These are phyloP conservation scores for Solenopsis fugax DNA, from an alignment of 1,140 invertebrate genomes.

Conservation along the genomic window DNA sequence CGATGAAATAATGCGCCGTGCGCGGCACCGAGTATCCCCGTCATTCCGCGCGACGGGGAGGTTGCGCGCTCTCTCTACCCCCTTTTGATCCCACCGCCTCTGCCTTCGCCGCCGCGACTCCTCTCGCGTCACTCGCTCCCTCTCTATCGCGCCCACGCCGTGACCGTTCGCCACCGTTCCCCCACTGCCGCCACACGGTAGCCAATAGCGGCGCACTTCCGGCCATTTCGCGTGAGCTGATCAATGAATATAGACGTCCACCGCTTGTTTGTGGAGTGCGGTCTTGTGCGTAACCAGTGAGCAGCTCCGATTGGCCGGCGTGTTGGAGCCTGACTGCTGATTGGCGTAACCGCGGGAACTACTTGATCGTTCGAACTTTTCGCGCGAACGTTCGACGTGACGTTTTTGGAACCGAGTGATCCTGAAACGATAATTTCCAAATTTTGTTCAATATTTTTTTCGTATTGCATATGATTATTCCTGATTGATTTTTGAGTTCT, in stretches of 20 bases:
- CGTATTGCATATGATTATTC: background rate
- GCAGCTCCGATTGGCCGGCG: conserved; percentile 62
- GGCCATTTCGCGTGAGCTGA: conserved; percentile 80
- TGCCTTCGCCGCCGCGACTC: conserved; percentile 30
- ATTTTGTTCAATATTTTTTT: background rate
- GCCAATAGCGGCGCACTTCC: conserved; percentile 75
- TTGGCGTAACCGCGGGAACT: conserved; percentile 69
- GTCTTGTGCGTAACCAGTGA: conserved; percentile 58
- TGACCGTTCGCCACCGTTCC: conserved; percentile 2
- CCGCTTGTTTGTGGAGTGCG: conserved; percentile 75
- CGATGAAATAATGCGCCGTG: conserved; percentile 57
- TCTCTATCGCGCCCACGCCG: conserved; percentile 5
- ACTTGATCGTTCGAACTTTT: conserved; percentile 73
- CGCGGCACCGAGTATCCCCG: conserved; percentile 67
- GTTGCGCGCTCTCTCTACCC: conserved; percentile 55
- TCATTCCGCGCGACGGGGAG: conserved; percentile 35
- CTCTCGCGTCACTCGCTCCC: conserved; percentile 38
- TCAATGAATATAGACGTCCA: conserved; percentile 80
- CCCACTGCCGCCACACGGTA: conserved; percentile 38
- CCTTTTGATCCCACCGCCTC: conserved; percentile 68
- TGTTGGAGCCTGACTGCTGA: conserved; percentile 1
- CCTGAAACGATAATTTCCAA: conserved; percentile 24
- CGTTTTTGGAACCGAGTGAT: background rate
- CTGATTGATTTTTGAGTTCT: background rate
- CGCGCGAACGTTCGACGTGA: conserved; percentile 63